Percentiles rank a stretch among this genome's conserved stretches.
Evolutionary conservation across 2,888 invertebrate species (phyloP).

Genomic region (Eupeodes latifasciatus): DNA sequence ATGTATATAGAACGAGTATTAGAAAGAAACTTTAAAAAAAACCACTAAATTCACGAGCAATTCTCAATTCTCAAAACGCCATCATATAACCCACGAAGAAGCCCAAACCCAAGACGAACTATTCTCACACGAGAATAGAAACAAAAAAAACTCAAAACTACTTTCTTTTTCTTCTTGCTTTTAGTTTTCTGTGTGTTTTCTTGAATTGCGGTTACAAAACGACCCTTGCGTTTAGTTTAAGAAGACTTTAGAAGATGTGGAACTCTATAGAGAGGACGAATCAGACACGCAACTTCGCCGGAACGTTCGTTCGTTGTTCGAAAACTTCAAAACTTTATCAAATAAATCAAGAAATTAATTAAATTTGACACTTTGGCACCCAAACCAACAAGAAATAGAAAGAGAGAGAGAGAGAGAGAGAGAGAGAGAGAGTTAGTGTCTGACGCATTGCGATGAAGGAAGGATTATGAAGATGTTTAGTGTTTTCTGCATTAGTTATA

Average conservation of each 20-base stretch:
- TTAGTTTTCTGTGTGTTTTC: slow-evolving; percentile 40
- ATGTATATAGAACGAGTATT: background rate
- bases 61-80: slow-evolving; percentile 59
- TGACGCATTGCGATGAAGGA: background rate
- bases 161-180: slow-evolving; percentile 14
- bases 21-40: slow-evolving; percentile 64
- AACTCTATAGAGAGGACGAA: background rate
- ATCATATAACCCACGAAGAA: slow-evolving; percentile 14
- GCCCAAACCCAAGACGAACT: background rate
- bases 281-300: slow-evolving; percentile 23
- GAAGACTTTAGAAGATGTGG: background rate
- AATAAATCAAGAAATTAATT: slow-evolving; percentile 84
- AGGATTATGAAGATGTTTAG: slow-evolving; percentile 4
- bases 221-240: background rate
- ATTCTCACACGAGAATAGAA: slow-evolving; percentile 14
- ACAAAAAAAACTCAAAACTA: background rate
- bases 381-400: slow-evolving; percentile 15
- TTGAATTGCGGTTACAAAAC: slow-evolving; percentile 55
- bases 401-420: background rate
- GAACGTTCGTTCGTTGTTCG: slow-evolving; percentile 27
- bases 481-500: slow-evolving; percentile 11
- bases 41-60: slow-evolving; percentile 64
- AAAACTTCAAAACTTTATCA: slow-evolving; percentile 79
- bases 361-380: slow-evolving; percentile 82
- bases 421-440: too few relatives aligned